Conservation (phyloP, 2,888 invertebrate genomes). For the Eilema griseolum region DNA sequence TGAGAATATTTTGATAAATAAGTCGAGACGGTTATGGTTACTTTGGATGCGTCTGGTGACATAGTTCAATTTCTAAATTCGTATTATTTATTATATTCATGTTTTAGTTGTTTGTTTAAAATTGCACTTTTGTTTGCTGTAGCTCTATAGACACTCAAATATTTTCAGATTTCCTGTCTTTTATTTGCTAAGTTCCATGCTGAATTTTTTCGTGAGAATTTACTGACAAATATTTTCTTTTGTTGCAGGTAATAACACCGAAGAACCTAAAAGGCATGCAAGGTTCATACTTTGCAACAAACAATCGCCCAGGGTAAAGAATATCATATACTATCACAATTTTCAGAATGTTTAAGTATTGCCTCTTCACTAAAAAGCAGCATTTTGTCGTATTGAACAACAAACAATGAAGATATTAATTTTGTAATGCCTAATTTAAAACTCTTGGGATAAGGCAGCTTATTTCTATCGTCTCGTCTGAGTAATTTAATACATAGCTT, state of each 20-base stretch:
- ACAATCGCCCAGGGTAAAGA: too few species aligned
- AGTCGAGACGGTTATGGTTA: neutral
- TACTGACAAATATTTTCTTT: slow-evolving; percentile 19
- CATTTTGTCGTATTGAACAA: neutral
- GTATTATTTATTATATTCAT: neutral
- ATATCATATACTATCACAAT: too few species aligned
- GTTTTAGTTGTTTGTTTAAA: neutral
- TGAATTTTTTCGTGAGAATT: neutral
- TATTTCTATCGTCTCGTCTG: neutral
- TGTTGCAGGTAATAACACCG: slow-evolving; percentile 40
- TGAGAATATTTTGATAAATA: neutral
- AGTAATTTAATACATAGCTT: neutral
- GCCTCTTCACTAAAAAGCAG: neutral
- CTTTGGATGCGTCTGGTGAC: neutral
- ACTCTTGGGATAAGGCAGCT: neutral
- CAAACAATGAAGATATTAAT: neutral
- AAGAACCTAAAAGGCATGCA: too few species aligned
- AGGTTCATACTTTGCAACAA: neutral
- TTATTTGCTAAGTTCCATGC: neutral
- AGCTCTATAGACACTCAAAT: neutral
- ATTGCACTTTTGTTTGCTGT: neutral
- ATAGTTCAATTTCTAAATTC: neutral
- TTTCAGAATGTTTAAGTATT: too few species aligned
- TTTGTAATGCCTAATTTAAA: too few species aligned
- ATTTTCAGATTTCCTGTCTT: neutral